Evolutionary conservation across 2,797 vertebrate species (phyloP).

Genomic region (Gambelia wislizenii): DNA sequence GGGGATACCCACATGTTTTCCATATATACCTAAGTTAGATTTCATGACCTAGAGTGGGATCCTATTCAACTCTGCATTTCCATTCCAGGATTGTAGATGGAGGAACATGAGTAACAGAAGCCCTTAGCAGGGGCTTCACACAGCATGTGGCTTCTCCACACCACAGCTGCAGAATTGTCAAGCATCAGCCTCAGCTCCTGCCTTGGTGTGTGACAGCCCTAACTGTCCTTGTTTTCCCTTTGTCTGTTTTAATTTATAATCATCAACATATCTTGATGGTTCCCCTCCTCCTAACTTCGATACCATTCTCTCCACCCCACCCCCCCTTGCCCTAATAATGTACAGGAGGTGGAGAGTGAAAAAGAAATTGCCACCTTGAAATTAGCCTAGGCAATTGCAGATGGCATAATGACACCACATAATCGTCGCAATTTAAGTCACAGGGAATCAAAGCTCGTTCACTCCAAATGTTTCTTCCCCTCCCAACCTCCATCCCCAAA

Average conservation of each 20-base stretch:
- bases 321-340: neutral
- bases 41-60: neutral
- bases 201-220: conserved; percentile 25
- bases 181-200: conserved; percentile 35
- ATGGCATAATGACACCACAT: conserved; percentile 70
- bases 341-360: neutral
- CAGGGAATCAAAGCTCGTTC: conserved; percentile 36
- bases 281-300: neutral
- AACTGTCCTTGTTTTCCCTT: conserved; percentile 38
- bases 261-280: conserved; percentile 8
- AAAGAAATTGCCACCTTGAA: conserved; percentile 59
- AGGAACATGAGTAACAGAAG: neutral
- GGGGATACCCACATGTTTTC: no score
- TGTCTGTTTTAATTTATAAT: conserved; percentile 66
- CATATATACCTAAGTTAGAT: no score
- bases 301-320: neutral
- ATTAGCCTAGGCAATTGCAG: conserved; percentile 59
- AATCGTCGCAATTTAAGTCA: conserved; percentile 67
- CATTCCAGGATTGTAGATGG: neutral
- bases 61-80: neutral
- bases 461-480: conserved; percentile 4
- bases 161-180: conserved; percentile 16
- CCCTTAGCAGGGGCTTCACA: conserved; percentile 29
- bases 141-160: neutral
- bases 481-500: neutral